These are phyloP conservation scores for Epirrhoe tristata DNA, from an alignment of 2,888 invertebrate species.

Conservation along the genomic window DNA sequence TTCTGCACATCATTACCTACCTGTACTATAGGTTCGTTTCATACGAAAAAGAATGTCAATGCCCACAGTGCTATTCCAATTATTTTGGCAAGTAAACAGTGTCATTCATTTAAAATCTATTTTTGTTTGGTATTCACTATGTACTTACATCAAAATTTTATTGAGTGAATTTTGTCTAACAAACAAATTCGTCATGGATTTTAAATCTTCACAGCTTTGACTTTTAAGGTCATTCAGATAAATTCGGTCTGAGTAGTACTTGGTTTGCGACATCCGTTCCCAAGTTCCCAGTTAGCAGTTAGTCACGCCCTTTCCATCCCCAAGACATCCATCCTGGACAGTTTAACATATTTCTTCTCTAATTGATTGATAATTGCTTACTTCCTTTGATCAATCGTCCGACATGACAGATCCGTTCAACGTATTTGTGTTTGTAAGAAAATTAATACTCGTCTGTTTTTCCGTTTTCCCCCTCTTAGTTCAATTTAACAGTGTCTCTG, in stretches of 20 bases:
- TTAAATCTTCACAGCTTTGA: not conserved
- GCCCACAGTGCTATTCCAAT: conserved; percentile 76
- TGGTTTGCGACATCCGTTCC: not conserved
- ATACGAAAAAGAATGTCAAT: conserved; percentile 50
- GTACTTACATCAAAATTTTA: conserved; percentile 56
- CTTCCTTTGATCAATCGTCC: conserved; percentile 46
- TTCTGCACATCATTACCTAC: conserved; percentile 25
- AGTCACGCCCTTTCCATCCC: conserved; percentile 6
- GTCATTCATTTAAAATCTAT: conserved; percentile 80
- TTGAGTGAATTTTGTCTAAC: conserved; percentile 38
- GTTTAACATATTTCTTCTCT: conserved; percentile 16
- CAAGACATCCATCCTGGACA: not conserved
- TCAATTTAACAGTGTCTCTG: not conserved
- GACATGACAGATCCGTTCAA: conserved; percentile 36
- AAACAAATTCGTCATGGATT: not conserved
- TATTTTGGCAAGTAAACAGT: conserved; percentile 79
- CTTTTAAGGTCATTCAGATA: not conserved
- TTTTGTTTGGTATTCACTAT: conserved; percentile 71
- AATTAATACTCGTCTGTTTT: conserved; percentile 8
- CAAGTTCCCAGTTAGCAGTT: conserved; percentile 1
- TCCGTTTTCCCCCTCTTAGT: conserved; percentile 5
- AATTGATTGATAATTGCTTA: conserved; percentile 37
- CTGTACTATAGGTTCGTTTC: conserved; percentile 21
- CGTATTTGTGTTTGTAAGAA: conserved; percentile 8
- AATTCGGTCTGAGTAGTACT: not conserved